Evolutionary conservation across 1,140 invertebrate species (phyloP).

Genomic region (Rhopalosiphum maidis): DNA sequence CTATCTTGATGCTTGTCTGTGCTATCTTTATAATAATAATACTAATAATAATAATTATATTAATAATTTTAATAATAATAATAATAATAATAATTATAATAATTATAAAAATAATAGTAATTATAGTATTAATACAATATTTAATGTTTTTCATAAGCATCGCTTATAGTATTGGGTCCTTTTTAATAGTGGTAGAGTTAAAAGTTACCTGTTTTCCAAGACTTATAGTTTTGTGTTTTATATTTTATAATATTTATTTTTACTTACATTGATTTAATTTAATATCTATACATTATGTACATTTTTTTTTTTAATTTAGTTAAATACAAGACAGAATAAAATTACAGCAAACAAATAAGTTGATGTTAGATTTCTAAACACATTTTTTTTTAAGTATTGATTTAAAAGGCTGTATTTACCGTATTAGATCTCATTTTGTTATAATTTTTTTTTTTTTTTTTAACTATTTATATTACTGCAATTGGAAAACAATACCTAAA

Average conservation of each 20-base stretch:
- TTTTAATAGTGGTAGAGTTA: constrained; percentile 18
- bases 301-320: not conserved
- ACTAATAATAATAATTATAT: constrained; percentile 42
- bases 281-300: constrained; percentile 14
- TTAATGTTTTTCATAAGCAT: constrained; percentile 51
- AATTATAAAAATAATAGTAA: constrained; percentile 44
- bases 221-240: constrained; percentile 51
- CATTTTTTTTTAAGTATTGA: constrained; percentile 45
- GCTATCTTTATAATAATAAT: constrained; percentile 49
- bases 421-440: constrained; percentile 56
- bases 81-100: constrained; percentile 42
- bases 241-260: constrained; percentile 50
- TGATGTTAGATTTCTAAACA: not conserved
- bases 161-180: constrained; percentile 53
- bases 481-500: constrained; percentile 41
- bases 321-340: not conserved
- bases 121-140: constrained; percentile 39
- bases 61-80: constrained; percentile 46
- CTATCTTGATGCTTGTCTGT: constrained; percentile 53
- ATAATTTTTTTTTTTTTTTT: constrained; percentile 27
- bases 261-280: constrained; percentile 29
- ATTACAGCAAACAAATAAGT: constrained; percentile 6
- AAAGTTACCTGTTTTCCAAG: constrained; percentile 54
- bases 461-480: constrained; percentile 45
- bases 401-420: constrained; percentile 45